Evolutionary conservation across 2,888 invertebrate species (phyloP).

Genomic region (Lasioglossum malachurum): DNA sequence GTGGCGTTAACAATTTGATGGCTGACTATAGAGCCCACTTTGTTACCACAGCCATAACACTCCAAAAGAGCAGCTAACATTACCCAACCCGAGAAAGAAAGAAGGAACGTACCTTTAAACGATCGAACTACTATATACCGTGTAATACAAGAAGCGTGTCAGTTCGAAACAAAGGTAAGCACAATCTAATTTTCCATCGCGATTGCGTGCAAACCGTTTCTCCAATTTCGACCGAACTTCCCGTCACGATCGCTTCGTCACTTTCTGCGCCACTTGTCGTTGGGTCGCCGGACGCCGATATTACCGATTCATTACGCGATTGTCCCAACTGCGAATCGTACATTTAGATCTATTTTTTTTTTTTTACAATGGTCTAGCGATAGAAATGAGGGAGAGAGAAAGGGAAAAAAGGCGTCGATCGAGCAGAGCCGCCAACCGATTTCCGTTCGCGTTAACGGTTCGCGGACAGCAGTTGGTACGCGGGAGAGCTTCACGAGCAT

Average conservation of each 20-base stretch:
- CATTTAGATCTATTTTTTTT: constrained; percentile 16
- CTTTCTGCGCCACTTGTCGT: constrained; percentile 29
- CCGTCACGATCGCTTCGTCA: constrained; percentile 40
- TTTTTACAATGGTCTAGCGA: constrained; percentile 25
- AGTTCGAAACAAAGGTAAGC: constrained; percentile 1
- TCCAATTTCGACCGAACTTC: constrained; percentile 34
- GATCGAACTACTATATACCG: not conserved
- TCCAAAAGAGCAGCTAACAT: not conserved
- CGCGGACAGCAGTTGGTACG: constrained; percentile 73
- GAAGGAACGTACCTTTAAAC: not conserved
- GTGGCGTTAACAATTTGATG: not conserved
- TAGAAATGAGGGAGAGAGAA: constrained; percentile 5
- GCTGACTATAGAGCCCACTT: not conserved
- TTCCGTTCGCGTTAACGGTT: constrained; percentile 72
- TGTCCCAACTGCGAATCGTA: constrained; percentile 12
- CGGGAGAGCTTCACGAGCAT: constrained; percentile 67
- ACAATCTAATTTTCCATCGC: constrained; percentile 44
- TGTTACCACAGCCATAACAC: not conserved
- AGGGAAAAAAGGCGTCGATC: constrained; percentile 45
- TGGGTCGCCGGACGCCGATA: constrained; percentile 1
- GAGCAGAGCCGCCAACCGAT: constrained; percentile 55
- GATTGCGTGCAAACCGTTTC: constrained; percentile 21
- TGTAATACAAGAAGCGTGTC: not conserved
- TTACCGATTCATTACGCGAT: constrained; percentile 52
- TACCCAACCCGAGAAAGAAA: not conserved